A percentile compares a stretch with the other conserved stretches of the same genome.
phyloP scores from a whole-genome alignment of 2,113 vertebrate genomes.

The Phyllostomus discolor region DNA sequence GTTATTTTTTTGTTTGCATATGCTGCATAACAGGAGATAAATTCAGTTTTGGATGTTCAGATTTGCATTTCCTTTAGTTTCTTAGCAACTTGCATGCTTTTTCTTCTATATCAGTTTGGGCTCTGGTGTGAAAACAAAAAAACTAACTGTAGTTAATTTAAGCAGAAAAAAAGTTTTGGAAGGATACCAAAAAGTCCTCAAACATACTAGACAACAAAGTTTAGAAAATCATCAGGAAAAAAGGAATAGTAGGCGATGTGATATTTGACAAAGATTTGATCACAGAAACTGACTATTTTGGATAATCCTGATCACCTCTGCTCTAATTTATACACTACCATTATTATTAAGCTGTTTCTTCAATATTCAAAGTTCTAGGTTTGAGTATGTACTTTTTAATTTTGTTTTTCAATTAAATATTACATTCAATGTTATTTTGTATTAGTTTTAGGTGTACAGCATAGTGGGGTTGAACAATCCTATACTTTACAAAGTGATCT shows the following conservation, averaged over 20 bases:
- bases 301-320: not conserved
- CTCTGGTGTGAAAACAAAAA: not conserved
- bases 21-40: not conserved
- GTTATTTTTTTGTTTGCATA: not conserved
- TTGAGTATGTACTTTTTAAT: not conserved
- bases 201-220: not conserved
- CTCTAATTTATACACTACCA: not conserved
- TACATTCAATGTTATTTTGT: not conserved
- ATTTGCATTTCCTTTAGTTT: not conserved
- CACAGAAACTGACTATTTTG: not conserved
- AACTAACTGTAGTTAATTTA: not conserved
- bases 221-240: not conserved
- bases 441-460: not conserved
- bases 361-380: not conserved
- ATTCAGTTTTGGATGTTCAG: not conserved
- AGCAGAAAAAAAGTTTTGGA: not conserved
- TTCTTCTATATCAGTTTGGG: not conserved
- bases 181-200: not conserved
- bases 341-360: not conserved
- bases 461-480: not conserved
- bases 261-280: not conserved
- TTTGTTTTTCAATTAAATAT: not conserved
- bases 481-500: not conserved
- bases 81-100: not conserved
- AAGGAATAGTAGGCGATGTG: not conserved